phyloP scores from a whole-genome alignment of 2,113 vertebrate species.

The Galeopterus variegatus region DNA sequence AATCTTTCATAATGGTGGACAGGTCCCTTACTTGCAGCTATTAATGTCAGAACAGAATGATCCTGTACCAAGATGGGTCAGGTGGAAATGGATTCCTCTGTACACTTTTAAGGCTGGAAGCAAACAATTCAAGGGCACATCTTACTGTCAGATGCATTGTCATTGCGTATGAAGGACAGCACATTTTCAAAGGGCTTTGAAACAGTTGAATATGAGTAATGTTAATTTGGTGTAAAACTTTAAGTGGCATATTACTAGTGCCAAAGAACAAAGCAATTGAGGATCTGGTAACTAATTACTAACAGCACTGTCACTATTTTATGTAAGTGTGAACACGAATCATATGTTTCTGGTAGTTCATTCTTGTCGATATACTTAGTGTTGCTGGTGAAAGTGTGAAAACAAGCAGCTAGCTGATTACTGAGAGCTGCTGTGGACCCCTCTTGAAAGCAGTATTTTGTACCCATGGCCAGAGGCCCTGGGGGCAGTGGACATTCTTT shows the following conservation, averaged over 20 bases:
- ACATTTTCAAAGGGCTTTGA: conserved; percentile 67
- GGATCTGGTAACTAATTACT: conserved; percentile 79
- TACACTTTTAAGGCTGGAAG: not conserved
- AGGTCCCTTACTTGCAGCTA: not conserved
- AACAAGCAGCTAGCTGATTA: conserved; percentile 47
- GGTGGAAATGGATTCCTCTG: not conserved
- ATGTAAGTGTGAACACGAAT: conserved; percentile 76
- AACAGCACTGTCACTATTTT: conserved; percentile 76
- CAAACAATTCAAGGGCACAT: not conserved
- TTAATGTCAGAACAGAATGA: not conserved
- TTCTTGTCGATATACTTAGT: conserved; percentile 5
- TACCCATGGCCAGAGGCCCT: conserved; percentile 50
- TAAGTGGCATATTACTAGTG: conserved; percentile 67
- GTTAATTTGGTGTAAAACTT: conserved; percentile 79
- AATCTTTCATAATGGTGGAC: not conserved
- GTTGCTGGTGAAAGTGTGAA: conserved; percentile 60
- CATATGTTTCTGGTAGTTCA: conserved; percentile 74
- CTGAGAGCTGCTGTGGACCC: not conserved
- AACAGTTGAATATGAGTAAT: conserved; percentile 58
- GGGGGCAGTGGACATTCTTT: conserved; percentile 50
- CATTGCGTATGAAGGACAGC: not conserved
- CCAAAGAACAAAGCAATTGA: conserved; percentile 67
- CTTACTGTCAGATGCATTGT: not conserved
- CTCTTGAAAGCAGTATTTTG: conserved; percentile 46
- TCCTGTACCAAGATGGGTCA: not conserved